Evolutionary conservation across 2,113 vertebrate species (phyloP).

Genomic region (Irena cyanogastra): DNA sequence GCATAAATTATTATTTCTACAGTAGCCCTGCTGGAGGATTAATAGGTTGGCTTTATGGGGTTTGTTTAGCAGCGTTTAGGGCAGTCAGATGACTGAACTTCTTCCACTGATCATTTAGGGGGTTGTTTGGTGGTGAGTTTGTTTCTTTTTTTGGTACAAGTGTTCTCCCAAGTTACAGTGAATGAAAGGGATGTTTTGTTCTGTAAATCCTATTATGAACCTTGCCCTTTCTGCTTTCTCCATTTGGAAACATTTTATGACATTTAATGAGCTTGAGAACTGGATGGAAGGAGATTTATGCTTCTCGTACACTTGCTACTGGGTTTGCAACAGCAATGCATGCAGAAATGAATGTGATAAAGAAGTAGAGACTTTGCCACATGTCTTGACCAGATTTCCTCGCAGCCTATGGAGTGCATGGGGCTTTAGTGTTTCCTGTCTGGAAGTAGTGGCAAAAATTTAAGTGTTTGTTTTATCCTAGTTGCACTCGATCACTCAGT

Average conservation of each 20-base stretch:
- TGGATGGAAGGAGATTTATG: not conserved
- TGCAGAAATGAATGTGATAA: not conserved
- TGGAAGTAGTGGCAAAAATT: not conserved
- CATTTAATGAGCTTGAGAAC: constrained; percentile 21
- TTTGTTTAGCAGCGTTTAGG: constrained; percentile 26
- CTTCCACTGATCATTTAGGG: not conserved
- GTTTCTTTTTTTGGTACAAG: not conserved
- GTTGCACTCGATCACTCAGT: not conserved
- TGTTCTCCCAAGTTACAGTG: not conserved
- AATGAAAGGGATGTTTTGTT: constrained; percentile 31
- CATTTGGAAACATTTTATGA: constrained; percentile 30
- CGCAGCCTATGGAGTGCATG: fast-evolving
- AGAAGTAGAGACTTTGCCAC: not conserved
- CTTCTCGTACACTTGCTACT: not conserved
- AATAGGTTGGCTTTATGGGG: constrained; percentile 38
- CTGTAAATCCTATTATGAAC: constrained; percentile 21
- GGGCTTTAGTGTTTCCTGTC: not conserved
- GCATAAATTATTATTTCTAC: constrained; percentile 51
- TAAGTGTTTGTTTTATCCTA: not conserved
- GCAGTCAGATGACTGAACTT: constrained; percentile 36
- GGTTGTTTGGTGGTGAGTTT: not conserved
- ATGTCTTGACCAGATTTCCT: not conserved
- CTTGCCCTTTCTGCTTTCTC: not conserved
- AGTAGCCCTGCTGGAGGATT: constrained; percentile 47
- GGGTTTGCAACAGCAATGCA: not conserved